Conservation (phyloP, 2,888 invertebrate genomes). For the Mythimna pallens region DNA sequence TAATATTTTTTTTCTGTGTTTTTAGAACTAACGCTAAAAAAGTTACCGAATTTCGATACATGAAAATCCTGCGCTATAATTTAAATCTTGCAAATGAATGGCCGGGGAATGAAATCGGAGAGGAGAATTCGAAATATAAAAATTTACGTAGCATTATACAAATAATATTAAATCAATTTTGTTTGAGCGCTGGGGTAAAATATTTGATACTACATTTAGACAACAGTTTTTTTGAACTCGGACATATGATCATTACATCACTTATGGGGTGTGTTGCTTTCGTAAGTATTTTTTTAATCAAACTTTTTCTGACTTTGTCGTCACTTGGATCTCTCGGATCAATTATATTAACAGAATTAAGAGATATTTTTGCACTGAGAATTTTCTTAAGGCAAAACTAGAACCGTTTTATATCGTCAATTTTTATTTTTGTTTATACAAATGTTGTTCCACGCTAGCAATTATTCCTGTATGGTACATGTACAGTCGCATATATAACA, state of each 20-base stretch:
- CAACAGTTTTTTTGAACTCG: slow-evolving; percentile 31
- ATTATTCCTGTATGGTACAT: no score
- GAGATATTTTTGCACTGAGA: no score
- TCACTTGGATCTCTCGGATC: no score
- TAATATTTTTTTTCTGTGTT: no score
- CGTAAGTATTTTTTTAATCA: slow-evolving; percentile 22
- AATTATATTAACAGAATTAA: no score
- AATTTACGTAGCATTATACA: background rate
- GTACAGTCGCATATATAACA: no score
- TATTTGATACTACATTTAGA: background rate
- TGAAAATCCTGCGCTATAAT: slow-evolving; percentile 19
- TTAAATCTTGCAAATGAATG: slow-evolving; percentile 15
- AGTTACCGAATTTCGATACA: slow-evolving; percentile 13
- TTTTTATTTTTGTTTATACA: no score
- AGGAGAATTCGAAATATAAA: slow-evolving; percentile 1
- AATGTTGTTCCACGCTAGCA: no score
- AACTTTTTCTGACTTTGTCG: background rate
- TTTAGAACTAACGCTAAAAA: slow-evolving; percentile 21
- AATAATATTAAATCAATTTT: background rate
- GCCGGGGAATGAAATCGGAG: slow-evolving; percentile 34
- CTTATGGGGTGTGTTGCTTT: slow-evolving; percentile 1
- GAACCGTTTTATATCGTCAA: no score
- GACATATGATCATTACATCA: slow-evolving; percentile 12
- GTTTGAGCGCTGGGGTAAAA: accelerated
- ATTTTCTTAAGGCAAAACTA: no score